Evolutionary conservation across 2,113 vertebrate genomes (phyloP).

Genomic region (Symphodus melops): DNA sequence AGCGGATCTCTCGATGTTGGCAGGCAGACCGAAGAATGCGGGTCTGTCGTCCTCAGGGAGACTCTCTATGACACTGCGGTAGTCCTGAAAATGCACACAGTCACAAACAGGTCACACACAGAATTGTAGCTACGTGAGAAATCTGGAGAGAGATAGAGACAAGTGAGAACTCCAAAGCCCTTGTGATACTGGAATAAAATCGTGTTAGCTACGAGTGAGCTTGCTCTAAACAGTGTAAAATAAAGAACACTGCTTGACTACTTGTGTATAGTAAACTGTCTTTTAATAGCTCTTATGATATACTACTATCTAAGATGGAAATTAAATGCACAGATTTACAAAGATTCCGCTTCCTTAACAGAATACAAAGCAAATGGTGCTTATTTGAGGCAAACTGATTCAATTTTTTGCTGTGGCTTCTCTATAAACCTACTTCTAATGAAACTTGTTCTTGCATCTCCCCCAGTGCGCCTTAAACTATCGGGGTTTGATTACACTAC

Average conservation of each 20-base stretch:
- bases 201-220: background rate
- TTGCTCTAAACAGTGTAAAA: too few relatives aligned
- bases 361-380: background rate
- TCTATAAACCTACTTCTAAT: too few relatives aligned
- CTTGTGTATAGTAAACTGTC: background rate
- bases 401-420: too few relatives aligned
- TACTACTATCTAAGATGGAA: background rate
- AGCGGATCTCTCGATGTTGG: conserved; percentile 94
- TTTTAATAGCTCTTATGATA: background rate
- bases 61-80: conserved; percentile 89
- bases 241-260: background rate
- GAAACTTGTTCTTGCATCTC: conserved; percentile 3
- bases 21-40: conserved; percentile 94
- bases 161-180: conserved; percentile 1
- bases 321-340: too few relatives aligned
- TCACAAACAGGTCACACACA: conserved; percentile 48
- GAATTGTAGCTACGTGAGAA: conserved; percentile 7
- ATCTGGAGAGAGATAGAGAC: background rate
- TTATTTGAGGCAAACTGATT: too few relatives aligned
- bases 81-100: conserved; percentile 86
- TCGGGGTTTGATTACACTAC: too few relatives aligned
- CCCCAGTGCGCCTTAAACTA: conserved; percentile 1
- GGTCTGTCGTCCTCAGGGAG: conserved; percentile 97
- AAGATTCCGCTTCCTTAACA: background rate
- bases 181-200: background rate